Evolutionary conservation across 53 echinoderm and acorn worm species (phyloP).

Genomic region (Echinometra lucunter): DNA sequence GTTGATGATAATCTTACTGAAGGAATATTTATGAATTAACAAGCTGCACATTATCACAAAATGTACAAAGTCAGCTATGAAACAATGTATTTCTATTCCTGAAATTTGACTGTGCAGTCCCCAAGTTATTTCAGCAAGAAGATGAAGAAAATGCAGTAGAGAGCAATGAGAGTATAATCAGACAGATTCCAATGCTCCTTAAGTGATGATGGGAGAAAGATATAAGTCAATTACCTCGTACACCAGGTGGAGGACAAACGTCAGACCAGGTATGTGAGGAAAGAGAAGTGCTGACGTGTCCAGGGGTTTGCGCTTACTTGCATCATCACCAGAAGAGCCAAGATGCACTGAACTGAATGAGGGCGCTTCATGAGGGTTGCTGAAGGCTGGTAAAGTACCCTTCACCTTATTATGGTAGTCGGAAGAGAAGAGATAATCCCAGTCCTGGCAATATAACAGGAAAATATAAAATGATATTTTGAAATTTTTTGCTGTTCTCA

Average conservation of each 20-base stretch:
- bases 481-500: too few species aligned
- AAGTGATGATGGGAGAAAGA: neutral
- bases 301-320: constrained; percentile 34
- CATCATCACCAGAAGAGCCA: neutral
- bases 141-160: too few species aligned
- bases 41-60: too few species aligned
- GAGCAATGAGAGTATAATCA: too few species aligned
- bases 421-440: constrained; percentile 87
- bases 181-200: neutral
- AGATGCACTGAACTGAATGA: neutral
- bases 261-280: constrained; percentile 80
- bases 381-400: constrained; percentile 49
- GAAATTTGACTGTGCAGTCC: too few species aligned
- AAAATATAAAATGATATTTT: neutral
- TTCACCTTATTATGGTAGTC: constrained; percentile 81
- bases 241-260: constrained; percentile 88
- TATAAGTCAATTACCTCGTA: constrained; percentile 81
- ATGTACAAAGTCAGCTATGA: too few species aligned
- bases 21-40: too few species aligned
- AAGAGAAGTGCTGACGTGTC: constrained; percentile 85
- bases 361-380: constrained; percentile 34
- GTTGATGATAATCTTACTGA: too few species aligned
- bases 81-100: too few species aligned
- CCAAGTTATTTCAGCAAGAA: too few species aligned
- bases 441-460: constrained; percentile 75